Conservation (phyloP, 2,888 invertebrate genomes). For the Boloria selene region DNA sequence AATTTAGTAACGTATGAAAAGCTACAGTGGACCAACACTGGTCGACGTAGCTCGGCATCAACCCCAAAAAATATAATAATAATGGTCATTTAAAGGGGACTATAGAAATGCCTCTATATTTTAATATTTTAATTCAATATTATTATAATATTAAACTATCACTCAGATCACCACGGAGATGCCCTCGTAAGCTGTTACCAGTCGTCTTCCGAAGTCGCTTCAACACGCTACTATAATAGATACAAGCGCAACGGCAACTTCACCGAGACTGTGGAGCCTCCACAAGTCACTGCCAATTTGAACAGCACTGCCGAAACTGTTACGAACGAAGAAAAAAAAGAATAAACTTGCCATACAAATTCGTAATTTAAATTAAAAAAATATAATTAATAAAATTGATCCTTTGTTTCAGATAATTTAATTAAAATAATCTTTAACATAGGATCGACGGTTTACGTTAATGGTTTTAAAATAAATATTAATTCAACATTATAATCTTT, state of each 20-base stretch:
- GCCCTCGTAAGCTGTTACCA: slow-evolving; percentile 83
- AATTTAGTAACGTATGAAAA: too few relatives aligned
- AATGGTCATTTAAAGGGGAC: too few relatives aligned
- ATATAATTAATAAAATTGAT: slow-evolving; percentile 34
- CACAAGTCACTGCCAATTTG: slow-evolving; percentile 13
- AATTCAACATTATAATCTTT: slow-evolving; percentile 6
- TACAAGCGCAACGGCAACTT: slow-evolving; percentile 71
- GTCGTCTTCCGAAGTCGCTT: slow-evolving; percentile 64
- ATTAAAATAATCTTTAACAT: slow-evolving; percentile 33
- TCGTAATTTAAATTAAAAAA: slow-evolving; percentile 23
- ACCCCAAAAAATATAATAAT: too few relatives aligned
- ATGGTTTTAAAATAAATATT: slow-evolving; percentile 6
- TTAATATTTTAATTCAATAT: neutral
- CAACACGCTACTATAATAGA: slow-evolving; percentile 67
- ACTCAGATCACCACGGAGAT: slow-evolving; percentile 83
- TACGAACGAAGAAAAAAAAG: slow-evolving; percentile 44
- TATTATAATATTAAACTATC: neutral
- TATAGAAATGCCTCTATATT: neutral
- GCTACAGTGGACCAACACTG: too few relatives aligned
- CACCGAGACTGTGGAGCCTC: slow-evolving; percentile 36
- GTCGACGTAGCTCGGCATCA: too few relatives aligned
- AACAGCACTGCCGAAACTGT: slow-evolving; percentile 22
- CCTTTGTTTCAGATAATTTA: slow-evolving; percentile 35
- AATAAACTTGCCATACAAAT: slow-evolving; percentile 44
- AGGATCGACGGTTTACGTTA: slow-evolving; percentile 35